Evolutionary conservation across 2,113 vertebrate species (phyloP).

Genomic region (Benthochromis sp.): DNA sequence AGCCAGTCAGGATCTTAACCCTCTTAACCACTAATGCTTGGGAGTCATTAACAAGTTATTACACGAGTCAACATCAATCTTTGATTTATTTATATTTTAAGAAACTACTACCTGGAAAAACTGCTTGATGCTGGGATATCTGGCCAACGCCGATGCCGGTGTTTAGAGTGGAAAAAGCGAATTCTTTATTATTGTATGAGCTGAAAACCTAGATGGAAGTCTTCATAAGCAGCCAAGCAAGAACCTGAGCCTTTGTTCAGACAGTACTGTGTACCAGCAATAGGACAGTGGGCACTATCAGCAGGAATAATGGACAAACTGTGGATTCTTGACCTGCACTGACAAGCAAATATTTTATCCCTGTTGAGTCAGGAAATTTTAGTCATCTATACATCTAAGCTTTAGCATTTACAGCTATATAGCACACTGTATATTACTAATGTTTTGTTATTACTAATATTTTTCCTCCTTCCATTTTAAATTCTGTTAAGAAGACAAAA

Average conservation of each 20-base stretch:
- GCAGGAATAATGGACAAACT: neutral
- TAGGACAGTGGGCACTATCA: neutral
- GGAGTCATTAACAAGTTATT: neutral
- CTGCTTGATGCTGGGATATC: neutral
- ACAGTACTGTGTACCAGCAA: neutral
- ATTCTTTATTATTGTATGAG: neutral
- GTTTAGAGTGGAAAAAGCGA: neutral
- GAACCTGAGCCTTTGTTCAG: neutral
- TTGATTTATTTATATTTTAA: neutral
- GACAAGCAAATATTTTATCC: neutral
- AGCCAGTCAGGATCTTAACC: neutral
- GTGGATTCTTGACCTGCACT: neutral
- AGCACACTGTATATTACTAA: neutral
- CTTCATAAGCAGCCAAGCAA: neutral
- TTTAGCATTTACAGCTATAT: neutral
- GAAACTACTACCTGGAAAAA: neutral
- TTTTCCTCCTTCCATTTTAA: neutral
- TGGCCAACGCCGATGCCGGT: accelerated
- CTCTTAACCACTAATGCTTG: neutral
- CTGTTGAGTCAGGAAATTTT: neutral
- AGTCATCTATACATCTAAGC: neutral
- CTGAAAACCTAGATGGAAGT: neutral
- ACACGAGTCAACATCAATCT: neutral
- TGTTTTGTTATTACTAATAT: neutral
- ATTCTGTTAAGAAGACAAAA: accelerated